Conservation (phyloP, 1,140 invertebrate species). For the Rhyacophila brunnea region DNA sequence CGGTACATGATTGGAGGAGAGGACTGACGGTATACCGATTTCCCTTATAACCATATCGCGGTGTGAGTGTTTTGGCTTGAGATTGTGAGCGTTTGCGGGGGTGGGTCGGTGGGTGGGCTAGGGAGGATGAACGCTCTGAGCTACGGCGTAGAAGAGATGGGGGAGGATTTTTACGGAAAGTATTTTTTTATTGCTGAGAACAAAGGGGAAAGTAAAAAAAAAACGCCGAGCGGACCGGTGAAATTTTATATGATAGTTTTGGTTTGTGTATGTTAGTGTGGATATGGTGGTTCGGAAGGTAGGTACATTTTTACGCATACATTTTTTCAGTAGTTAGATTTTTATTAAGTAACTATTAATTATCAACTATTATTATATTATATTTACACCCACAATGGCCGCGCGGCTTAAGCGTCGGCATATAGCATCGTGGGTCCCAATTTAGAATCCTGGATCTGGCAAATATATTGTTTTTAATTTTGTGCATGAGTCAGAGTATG, state of each 20-base stretch:
- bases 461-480: too few species aligned
- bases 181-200: slow-evolving; percentile 24
- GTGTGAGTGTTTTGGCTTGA: too few species aligned
- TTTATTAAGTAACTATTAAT: too few species aligned
- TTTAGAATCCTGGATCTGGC: too few species aligned
- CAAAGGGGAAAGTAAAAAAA: slow-evolving; percentile 14
- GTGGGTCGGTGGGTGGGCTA: slow-evolving; percentile 4
- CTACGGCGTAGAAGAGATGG: slow-evolving; percentile 41
- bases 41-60: slow-evolving; percentile 25
- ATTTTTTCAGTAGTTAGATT: too few species aligned
- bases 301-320: too few species aligned
- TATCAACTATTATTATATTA: too few species aligned
- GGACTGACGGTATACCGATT: slow-evolving; percentile 19
- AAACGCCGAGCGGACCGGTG: slow-evolving; percentile 18
- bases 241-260: slow-evolving; percentile 30
- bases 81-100: slow-evolving; percentile 6
- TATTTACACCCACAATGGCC: too few species aligned
- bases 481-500: too few species aligned
- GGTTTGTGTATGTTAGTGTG: neutral
- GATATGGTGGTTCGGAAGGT: too few species aligned
- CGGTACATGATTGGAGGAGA: slow-evolving; percentile 56
- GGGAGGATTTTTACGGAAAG: slow-evolving; percentile 21
- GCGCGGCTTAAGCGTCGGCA: too few species aligned
- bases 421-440: too few species aligned
- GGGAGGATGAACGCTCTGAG: neutral